A percentile compares a stretch with the other conserved stretches of the same genome.
Conservation (phyloP, 2,113 vertebrate species). For the Lamprologus sp. region DNA sequence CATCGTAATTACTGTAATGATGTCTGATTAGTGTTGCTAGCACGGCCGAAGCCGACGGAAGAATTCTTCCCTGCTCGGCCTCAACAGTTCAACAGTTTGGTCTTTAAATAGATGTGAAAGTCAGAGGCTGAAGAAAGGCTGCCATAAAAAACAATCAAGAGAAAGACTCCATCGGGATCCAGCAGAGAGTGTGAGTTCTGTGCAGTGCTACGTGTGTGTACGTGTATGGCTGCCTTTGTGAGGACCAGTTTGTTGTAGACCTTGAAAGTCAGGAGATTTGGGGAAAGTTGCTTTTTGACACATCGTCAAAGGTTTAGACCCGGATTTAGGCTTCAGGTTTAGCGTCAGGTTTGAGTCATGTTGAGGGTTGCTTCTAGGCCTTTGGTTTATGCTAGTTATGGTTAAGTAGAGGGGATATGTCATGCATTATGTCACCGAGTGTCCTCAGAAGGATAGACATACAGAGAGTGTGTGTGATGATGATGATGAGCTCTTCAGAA, state of each 20-base stretch:
- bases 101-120: neutral
- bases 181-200: neutral
- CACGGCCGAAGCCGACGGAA: neutral
- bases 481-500: neutral
- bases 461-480: neutral
- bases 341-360: neutral
- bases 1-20: neutral
- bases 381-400: neutral
- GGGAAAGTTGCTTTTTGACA: neutral
- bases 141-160: neutral
- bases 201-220: neutral
- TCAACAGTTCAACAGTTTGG: neutral
- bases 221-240: neutral
- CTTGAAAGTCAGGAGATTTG: neutral
- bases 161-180: neutral
- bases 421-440: neutral
- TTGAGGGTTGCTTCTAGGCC: neutral
- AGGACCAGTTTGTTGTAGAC: neutral
- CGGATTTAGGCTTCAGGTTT: neutral
- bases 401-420: rapidly evolving
- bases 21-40: neutral
- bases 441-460: neutral
- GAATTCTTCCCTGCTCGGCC: neutral
- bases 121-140: neutral
- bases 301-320: neutral